Evolutionary conservation across 1,140 invertebrate genomes (phyloP), one percentile per base, ranked within the genome.

Genomic region (Akabosia matsudoensis): DNA sequence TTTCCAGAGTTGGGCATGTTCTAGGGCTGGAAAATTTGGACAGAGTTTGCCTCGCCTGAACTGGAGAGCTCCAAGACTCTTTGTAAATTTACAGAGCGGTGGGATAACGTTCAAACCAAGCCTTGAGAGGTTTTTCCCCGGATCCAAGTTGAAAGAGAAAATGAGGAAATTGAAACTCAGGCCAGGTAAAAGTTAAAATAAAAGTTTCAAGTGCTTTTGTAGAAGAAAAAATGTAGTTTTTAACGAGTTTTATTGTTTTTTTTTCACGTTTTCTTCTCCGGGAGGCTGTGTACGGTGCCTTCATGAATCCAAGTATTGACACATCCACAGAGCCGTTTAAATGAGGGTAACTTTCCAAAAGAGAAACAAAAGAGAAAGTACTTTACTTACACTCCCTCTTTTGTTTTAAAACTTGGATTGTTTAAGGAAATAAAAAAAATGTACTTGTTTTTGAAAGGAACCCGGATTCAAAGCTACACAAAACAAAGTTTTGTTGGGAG

Each of bases 11-110:
- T 70, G 98, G 98, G 0, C 92, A 95, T 14, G 96, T 99, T 0
- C 96, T 94, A 1, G 97, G 96, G 16, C 84, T 99, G 79, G 97
- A 99, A 88, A 94, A n/a, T 99, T 79, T 83, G 99, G 7, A 92
- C 94, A 14, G 92, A 95, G 74, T 97, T 97, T 86, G 90, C 92
- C 0, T 84, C 88, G 74, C 85, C 84, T 61, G 88, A 88, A 74
- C 81, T 88, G 10, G 85, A 90, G 76, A 81, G 81, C 30, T 83
- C 86, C 72, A 81, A 87, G n/a, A 76, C 74, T 18, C 85, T 93
- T 67, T 84, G 84, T 52, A 89, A 89, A 76, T 94, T 93, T 83
- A 90, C 89, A 74, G 86, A 90, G 33, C 97, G 95, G 94, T 91
- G 92, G 83, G 87, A 87, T 67, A 82, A 83, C 34, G 83, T 86